phyloP scores from a whole-genome alignment of 2,113 vertebrate genomes.

The Pseudorhombus dupliciocellatus region DNA sequence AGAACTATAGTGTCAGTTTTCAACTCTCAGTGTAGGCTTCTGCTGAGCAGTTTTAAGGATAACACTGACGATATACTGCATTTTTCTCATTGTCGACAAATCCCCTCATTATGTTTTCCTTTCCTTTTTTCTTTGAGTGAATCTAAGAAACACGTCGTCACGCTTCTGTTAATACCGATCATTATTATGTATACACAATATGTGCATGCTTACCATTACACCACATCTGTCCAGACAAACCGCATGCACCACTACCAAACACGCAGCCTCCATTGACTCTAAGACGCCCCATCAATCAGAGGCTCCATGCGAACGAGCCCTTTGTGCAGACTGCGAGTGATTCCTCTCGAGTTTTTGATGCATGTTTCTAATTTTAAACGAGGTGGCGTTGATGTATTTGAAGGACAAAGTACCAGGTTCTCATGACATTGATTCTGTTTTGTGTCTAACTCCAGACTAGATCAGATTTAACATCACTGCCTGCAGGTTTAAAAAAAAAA shows the following conservation, averaged over 20 bases:
- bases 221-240: background rate
- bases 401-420: background rate
- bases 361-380: background rate
- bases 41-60: background rate
- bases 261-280: slow-evolving; percentile 2
- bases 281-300: background rate
- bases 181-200: background rate
- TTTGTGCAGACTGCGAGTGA: slow-evolving; percentile 6
- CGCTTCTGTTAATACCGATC: background rate
- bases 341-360: background rate
- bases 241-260: background rate
- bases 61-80: background rate
- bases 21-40: slow-evolving; percentile 13
- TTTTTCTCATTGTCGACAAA: background rate
- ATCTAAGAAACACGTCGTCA: background rate
- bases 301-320: background rate
- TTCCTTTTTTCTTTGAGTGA: background rate
- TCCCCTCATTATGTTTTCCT: background rate
- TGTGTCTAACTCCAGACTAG: background rate
- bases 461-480: background rate
- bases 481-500: background rate
- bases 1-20: slow-evolving; percentile 9
- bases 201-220: background rate
- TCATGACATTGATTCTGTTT: background rate
- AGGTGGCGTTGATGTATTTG: background rate